Evolutionary conservation across 2,113 vertebrate species (phyloP), one percentile per base, ranked within the genome.

Genomic region (Mesembrinibis cayennensis): DNA sequence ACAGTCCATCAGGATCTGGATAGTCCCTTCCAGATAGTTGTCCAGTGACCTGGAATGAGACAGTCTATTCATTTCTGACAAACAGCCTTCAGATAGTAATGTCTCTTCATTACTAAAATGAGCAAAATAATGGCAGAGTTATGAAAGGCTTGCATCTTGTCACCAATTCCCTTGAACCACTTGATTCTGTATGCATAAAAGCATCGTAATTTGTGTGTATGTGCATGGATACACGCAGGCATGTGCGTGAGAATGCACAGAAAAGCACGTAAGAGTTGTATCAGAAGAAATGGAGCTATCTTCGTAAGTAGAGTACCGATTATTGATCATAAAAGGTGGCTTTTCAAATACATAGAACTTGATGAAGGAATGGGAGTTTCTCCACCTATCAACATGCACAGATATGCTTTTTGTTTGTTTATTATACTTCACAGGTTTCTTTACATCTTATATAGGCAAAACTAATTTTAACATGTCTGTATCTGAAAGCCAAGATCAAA

Each of bases 51-150:
- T 95, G 95, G 92, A 94, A 83, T 76, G 71, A 92, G 94, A 55
- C 38, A 91, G 85, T 63, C 91, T 89, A 93, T 97, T 96, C 66
- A 95, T 79, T 94, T 92, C 94, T 94, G 89, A 96, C 94, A 95
- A 97, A 89, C 73, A 94, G 94, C 82, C 78, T 91, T 93, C 94
- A 96, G 84, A 95, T 73, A 89, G 71, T 56, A 67, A 90, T 85
- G 80, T 78, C 92, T 97, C 97, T 91, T 47, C 56, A 79, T 82
- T 85, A 81, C 78, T 77, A 71, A 87, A 93, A 91, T 82, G 65
- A 93, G 50, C 44, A 94, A 93, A 96, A 84, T 95, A 85, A 92
- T 86, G 70, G 94, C 66, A 81, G 70, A 77, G 40, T 92, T 93
- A 52, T 61, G 86, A 93, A 95, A 91, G 82, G 69, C 78, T 83